Evolutionary conservation across 2,797 vertebrate species (phyloP).

Genomic region (Sebastes diploproa): DNA sequence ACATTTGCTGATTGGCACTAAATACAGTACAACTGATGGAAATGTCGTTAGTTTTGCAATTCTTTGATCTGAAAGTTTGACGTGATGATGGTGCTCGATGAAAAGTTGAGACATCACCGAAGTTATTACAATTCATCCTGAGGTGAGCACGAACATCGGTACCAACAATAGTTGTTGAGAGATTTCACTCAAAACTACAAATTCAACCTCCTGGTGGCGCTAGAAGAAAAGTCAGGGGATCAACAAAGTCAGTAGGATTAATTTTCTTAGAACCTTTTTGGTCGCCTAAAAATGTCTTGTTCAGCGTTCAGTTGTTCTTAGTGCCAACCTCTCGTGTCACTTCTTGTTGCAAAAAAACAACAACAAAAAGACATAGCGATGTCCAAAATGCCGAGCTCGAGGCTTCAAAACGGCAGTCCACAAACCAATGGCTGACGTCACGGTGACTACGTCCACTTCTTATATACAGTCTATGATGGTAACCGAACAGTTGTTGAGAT

Average conservation of each 20-base stretch:
- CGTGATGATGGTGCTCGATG: too few relatives aligned
- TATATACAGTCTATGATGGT: too few relatives aligned
- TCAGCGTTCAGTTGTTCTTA: too few relatives aligned
- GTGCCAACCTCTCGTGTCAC: rapidly evolving
- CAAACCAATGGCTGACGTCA: too few relatives aligned
- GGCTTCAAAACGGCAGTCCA: too few relatives aligned
- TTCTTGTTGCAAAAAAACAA: too few relatives aligned
- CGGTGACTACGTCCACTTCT: too few relatives aligned
- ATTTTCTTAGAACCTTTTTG: not conserved
- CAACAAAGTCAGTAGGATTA: not conserved
- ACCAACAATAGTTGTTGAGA: not conserved
- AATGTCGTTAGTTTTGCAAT: not conserved
- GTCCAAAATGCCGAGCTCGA: too few relatives aligned
- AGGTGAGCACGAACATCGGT: not conserved
- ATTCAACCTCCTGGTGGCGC: not conserved
- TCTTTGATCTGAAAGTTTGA: not conserved
- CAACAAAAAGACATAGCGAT: too few relatives aligned
- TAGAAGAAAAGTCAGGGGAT: not conserved
- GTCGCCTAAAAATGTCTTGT: too few relatives aligned
- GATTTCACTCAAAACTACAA: not conserved
- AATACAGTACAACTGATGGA: not conserved
- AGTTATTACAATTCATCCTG: not conserved
- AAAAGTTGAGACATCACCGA: not conserved
- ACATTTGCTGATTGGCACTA: not conserved
- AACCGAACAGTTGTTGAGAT: too few relatives aligned